phyloP scores from a whole-genome alignment of 2,888 invertebrate species.

The Lasioglossum oenotherae region DNA sequence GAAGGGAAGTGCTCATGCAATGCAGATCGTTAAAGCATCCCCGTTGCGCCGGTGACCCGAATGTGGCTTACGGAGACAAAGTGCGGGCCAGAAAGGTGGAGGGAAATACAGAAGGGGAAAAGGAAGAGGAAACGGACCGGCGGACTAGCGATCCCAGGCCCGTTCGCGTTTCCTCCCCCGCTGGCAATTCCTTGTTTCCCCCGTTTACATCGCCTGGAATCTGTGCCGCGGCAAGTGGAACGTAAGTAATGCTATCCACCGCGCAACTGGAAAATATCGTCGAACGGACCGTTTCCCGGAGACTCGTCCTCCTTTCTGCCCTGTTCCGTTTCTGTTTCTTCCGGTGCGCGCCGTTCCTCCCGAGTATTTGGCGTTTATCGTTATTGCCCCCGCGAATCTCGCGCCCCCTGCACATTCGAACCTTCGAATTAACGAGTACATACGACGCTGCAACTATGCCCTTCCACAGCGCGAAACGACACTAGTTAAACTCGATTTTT shows the following conservation, averaged over 20 bases:
- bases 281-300: slow-evolving; percentile 26
- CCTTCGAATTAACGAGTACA: slow-evolving; percentile 28
- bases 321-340: background rate
- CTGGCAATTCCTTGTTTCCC: slow-evolving; percentile 62
- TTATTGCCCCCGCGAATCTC: slow-evolving; percentile 25
- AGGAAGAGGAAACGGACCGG: slow-evolving; percentile 52
- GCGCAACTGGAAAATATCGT: slow-evolving; percentile 53
- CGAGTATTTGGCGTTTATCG: slow-evolving; percentile 41
- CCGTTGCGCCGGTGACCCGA: slow-evolving; percentile 72
- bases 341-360: background rate
- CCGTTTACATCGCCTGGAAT: slow-evolving; percentile 59
- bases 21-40: slow-evolving; percentile 76
- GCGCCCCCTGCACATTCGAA: slow-evolving; percentile 23
- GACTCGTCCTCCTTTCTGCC: background rate
- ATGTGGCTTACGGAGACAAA: slow-evolving; percentile 74
- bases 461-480: background rate
- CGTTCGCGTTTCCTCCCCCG: slow-evolving; percentile 58
- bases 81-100: slow-evolving; percentile 54
- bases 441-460: background rate
- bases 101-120: slow-evolving; percentile 52
- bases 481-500: slow-evolving; percentile 12
- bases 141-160: slow-evolving; percentile 42
- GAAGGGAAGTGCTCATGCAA: slow-evolving; percentile 72
- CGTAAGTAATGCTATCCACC: slow-evolving; percentile 46
- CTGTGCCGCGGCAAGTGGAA: slow-evolving; percentile 52